Evolutionary conservation across 2,888 invertebrate genomes (phyloP), one percentile per base, ranked within the genome.

Genomic region (Eupithecia centaureata): DNA sequence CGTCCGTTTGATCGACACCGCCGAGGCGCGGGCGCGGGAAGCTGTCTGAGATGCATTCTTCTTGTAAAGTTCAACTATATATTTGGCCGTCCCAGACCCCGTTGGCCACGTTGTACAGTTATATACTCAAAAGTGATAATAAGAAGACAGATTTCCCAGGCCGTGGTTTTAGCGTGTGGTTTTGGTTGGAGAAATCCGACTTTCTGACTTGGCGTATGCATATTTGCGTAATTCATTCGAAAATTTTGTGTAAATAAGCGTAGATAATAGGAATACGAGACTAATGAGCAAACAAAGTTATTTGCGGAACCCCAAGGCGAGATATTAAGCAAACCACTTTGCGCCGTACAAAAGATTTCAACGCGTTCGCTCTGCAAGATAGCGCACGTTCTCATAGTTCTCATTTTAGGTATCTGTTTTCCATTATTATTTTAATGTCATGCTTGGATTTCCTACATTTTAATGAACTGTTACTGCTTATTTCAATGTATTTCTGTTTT

Each of bases 1-100:
- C 91, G 90, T 89, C 85, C 91, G 92, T 93, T 93, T 93, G 93
- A 93, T 92, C 90, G 92, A 90, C 91, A 87, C 93, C 93, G 93
- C 92, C 89, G 87, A 85, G 84, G 88, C 81, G 87, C 89, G 91
- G 86, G 89, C 89, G 90, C 86, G 91, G 90, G 91, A 88, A 87
- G 87, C 86, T 86, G 87, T 86, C 89, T 86, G 87, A 86, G 90
- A 85, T 92, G 92, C 92, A 92, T 92, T 92, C 92, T 92, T 92
- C 91, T 91, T 88, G 85, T 90, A 88, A 89, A 90, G 88, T 90
- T 92, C 91, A 90, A 91, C 91, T 91, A 92, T 92, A 92, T 92
- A 92, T 92, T 92, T 85, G 91, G 90, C 84, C 82, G 81, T 83
- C 83, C 80, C 83, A 82, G 80, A 77, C 77, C 80, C 82, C 82